These are phyloP conservation scores for Stercorarius parasiticus DNA, from an alignment of 2,113 vertebrate species.

Conservation along the genomic window DNA sequence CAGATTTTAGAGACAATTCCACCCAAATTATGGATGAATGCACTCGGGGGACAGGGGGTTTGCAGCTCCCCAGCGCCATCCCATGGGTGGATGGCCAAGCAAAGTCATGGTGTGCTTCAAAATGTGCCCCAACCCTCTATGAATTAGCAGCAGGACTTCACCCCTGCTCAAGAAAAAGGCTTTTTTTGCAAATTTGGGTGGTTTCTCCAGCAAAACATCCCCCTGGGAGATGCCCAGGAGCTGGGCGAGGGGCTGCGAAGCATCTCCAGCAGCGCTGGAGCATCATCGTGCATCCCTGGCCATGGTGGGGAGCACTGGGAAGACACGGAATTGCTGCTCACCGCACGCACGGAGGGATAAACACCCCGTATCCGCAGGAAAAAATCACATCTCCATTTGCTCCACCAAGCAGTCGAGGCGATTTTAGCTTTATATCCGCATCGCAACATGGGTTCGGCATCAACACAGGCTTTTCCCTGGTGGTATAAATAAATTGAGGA, in stretches of 20 bases:
- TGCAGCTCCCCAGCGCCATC: rapidly evolving
- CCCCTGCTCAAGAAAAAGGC: rapidly evolving
- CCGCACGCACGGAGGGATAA: background rate
- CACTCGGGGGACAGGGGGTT: rapidly evolving
- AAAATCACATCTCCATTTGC: background rate
- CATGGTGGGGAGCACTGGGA: rapidly evolving
- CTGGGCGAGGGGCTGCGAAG: background rate
- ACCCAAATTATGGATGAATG: background rate
- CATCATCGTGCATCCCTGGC: rapidly evolving
- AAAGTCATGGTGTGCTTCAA: background rate
- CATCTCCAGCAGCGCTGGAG: background rate
- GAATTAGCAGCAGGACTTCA: background rate
- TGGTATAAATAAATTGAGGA: background rate
- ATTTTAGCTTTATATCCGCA: background rate
- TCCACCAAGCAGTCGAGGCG: background rate
- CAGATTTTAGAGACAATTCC: background rate
- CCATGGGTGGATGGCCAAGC: rapidly evolving
- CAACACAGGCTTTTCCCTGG: rapidly evolving
- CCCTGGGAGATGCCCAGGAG: background rate
- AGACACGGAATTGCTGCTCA: rapidly evolving
- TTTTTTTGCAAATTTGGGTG: background rate
- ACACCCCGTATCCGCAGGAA: background rate
- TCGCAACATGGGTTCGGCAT: rapidly evolving
- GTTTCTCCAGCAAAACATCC: background rate
- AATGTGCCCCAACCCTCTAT: background rate